Evolutionary conservation across 1,140 invertebrate genomes (phyloP), one percentile per base, ranked within the genome.

Genomic region (Diuraphis noxia): DNA sequence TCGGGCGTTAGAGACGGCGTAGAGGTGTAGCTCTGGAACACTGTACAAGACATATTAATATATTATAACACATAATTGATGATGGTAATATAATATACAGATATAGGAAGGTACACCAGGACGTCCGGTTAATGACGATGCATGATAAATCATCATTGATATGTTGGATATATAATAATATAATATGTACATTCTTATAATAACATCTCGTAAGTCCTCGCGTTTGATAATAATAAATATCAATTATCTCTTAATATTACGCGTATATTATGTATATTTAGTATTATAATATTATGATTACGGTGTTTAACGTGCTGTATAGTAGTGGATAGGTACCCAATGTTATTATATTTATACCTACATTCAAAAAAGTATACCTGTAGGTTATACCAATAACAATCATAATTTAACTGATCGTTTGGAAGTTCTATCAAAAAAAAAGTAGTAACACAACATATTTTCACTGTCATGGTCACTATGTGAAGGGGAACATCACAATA

Each of bases 1-100:
- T 99, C 99, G 0, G 98, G 98, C 63, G 97, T 95, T 63, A 95
- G 93, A 38, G 95, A 94, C 4, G 93, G 93, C 5, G 94, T 92
- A 1, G 93, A 94, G 8, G 93, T 89, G 52, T 94, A 93, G 87
- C 93, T 94, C 92, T 94, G 93, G 92, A 94, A 94, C 92, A 93
- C 93, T 93, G 91, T 23, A 92, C 3, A 36, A 36, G 21, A 38
- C 46, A 49, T 21, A 49, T 2, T 19, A 17, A 19, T 46, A 43
- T 46, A 49, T 49, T 63, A 63, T 17, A 63, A n/a, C 56, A 63
- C 30, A 6, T n/a, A 63, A 63, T 17, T 17, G 30, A 72, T 17
- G 8, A n/a, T 17, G 10, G 10, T 10, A 63, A 30, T 13, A 63
- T 17, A n/a, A n/a, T n/a, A n/a, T 1, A 43, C 13, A 4, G 46